phyloP scores from a whole-genome alignment of 2,797 vertebrate species.

The Lagocephalus sceleratus region DNA sequence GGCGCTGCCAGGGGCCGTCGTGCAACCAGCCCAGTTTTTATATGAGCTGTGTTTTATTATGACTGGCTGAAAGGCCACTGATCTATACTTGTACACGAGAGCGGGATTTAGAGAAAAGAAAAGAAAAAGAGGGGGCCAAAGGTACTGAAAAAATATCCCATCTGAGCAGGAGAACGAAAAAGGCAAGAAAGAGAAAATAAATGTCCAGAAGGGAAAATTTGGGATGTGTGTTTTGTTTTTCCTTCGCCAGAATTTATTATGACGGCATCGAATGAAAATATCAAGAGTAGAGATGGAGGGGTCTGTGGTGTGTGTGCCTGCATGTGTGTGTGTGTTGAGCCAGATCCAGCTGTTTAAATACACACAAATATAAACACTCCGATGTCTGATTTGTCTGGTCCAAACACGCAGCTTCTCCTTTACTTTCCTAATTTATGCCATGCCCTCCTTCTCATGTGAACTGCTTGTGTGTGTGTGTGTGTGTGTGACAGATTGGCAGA shows the following conservation, averaged over 20 bases:
- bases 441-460: constrained; percentile 21
- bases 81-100: constrained; percentile 53
- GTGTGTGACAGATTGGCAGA: constrained; percentile 47
- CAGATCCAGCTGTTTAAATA: constrained; percentile 57
- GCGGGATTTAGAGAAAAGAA: constrained; percentile 30
- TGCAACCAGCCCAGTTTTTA: constrained; percentile 53
- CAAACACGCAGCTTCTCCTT: constrained; percentile 30
- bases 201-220: constrained; percentile 44
- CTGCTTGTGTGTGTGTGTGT: constrained; percentile 10
- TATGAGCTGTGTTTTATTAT: constrained; percentile 65
- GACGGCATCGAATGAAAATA: constrained; percentile 61
- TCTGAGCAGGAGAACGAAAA: neutral
- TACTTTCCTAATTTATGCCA: constrained; percentile 31
- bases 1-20: constrained; percentile 43
- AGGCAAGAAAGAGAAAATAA: constrained; percentile 38
- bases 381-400: constrained; percentile 37
- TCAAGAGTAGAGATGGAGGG: constrained; percentile 45
- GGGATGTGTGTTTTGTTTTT: constrained; percentile 18
- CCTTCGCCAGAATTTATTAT: constrained; percentile 59
- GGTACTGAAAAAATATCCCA: neutral
- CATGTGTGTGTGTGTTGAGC: constrained; percentile 22
- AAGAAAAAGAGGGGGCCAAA: constrained; percentile 33
- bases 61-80: constrained; percentile 59
- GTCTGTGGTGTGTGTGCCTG: constrained; percentile 19
- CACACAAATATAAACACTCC: constrained; percentile 22